These are phyloP conservation scores for Microplitis mediator DNA, from an alignment of 1,140 invertebrate genomes.

Conservation along the genomic window DNA sequence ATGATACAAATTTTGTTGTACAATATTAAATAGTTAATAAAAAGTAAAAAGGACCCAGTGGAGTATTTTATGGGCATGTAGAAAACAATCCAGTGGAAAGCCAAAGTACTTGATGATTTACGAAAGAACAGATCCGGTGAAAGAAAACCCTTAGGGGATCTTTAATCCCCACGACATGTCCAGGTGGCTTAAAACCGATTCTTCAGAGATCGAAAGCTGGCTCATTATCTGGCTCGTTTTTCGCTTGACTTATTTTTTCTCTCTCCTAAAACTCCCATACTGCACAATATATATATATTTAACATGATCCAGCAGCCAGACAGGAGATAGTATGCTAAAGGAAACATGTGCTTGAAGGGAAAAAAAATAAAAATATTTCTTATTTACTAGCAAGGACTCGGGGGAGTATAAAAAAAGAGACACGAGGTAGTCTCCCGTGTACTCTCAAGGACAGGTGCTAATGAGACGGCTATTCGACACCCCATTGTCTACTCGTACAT, in stretches of 20 bases:
- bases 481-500: not conserved
- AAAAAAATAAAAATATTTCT: conserved; percentile 7
- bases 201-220: conserved; percentile 1
- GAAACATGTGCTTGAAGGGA: not conserved
- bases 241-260: conserved; percentile 5
- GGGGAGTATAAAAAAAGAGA: not conserved
- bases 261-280: not conserved
- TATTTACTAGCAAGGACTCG: conserved; percentile 10
- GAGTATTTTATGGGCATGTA: too few species aligned
- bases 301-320: not conserved
- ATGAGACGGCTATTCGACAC: conserved; percentile 23
- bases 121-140: not conserved
- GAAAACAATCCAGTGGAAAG: not conserved
- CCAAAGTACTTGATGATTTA: not conserved
- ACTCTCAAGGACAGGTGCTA: conserved; percentile 18
- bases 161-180: not conserved
- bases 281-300: not conserved
- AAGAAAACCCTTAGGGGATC: not conserved
- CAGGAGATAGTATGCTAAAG: not conserved
- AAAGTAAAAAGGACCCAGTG: too few species aligned
- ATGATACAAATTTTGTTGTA: too few species aligned
- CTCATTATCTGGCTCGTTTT: conserved; percentile 22
- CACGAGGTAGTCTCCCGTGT: conserved; percentile 9
- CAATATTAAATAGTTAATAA: not conserved
- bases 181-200: conserved; percentile 15